Conservation (phyloP, 2,888 invertebrate species). For the Allolobophora icterica region DNA sequence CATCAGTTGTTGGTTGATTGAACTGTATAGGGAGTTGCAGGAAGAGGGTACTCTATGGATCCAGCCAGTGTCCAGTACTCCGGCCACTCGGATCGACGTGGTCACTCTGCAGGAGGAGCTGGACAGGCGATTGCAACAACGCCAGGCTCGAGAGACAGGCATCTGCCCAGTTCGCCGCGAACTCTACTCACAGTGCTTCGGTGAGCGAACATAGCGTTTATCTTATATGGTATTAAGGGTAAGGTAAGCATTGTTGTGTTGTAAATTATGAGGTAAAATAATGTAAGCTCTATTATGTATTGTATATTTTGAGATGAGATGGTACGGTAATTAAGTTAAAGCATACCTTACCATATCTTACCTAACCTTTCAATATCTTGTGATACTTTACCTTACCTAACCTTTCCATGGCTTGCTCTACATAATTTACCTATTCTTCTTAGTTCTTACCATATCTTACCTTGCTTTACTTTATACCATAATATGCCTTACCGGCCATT, state of each 20-base stretch:
- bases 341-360: not conserved
- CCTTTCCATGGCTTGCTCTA: no score
- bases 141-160: conserved; percentile 94
- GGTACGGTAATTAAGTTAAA: not conserved
- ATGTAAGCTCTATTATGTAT: not conserved
- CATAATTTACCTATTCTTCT: no score
- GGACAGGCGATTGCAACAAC: conserved; percentile 84
- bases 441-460: not conserved
- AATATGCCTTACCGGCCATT: no score
- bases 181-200: conserved; percentile 91
- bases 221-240: not conserved
- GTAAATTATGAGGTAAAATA: not conserved
- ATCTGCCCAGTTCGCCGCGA: conserved; percentile 92
- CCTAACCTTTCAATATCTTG: no score
- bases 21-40: conserved; percentile 81
- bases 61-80: conserved; percentile 87
- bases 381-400: no score
- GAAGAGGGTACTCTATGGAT: conserved; percentile 82
- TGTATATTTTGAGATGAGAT: not conserved
- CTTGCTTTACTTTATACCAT: not conserved
- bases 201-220: conserved; percentile 30
- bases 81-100: conserved; percentile 94
- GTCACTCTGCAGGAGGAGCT: conserved; percentile 94
- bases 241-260: not conserved
- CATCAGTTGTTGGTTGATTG: not conserved